Percentiles rank a stretch among this genome's conserved stretches.
phyloP scores from a whole-genome alignment of 2,113 vertebrate species.

The Dendrocopos noguchii region DNA sequence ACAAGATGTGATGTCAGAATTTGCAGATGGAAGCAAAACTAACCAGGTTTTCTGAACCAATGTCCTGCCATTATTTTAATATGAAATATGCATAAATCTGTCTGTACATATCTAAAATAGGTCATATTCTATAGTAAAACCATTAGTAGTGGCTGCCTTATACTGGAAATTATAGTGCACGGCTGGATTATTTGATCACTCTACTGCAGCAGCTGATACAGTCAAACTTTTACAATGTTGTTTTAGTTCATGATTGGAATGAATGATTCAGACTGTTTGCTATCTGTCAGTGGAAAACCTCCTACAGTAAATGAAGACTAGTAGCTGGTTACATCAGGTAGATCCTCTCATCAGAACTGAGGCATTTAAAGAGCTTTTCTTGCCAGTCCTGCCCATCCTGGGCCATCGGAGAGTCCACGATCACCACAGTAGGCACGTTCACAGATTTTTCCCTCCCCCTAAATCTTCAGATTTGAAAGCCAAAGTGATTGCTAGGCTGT shows the following conservation, averaged over 20 bases:
- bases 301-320: background rate
- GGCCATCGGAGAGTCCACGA: background rate
- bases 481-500: background rate
- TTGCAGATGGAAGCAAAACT: background rate
- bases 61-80: background rate
- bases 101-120: background rate
- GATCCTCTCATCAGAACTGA: background rate
- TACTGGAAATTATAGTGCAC: background rate
- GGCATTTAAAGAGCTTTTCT: background rate
- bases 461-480: background rate
- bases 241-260: background rate
- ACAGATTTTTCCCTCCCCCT: background rate
- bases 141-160: background rate
- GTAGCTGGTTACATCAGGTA: background rate
- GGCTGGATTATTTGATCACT: background rate
- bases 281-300: constrained; percentile 4
- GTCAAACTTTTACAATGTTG: background rate
- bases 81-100: background rate
- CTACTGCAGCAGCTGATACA: background rate
- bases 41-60: background rate
- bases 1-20: background rate
- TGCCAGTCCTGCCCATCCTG: background rate
- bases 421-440: background rate
- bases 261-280: background rate
- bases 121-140: background rate